phyloP scores from a whole-genome alignment of 2,113 vertebrate genomes.

The Dicrurus megarhynchus region DNA sequence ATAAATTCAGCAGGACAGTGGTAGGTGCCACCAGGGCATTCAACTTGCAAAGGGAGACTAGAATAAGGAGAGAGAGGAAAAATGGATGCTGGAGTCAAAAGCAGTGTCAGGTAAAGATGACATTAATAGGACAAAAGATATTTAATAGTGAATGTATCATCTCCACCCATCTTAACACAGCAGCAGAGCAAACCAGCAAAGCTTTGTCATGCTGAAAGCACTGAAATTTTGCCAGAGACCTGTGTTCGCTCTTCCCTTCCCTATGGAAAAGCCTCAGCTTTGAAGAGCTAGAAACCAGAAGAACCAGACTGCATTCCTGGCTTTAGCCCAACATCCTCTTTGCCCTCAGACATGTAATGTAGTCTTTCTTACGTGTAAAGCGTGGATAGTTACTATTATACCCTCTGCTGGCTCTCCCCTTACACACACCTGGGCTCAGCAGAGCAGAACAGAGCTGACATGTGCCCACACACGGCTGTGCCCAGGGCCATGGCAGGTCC shows the following conservation, averaged over 20 bases:
- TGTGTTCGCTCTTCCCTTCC: neutral
- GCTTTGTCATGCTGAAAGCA: neutral
- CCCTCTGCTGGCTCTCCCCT: neutral
- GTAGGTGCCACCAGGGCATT: neutral
- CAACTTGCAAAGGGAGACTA: neutral
- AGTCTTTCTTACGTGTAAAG: neutral
- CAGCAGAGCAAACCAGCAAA: neutral
- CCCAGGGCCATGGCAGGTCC: neutral
- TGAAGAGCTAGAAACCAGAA: neutral
- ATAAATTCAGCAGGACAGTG: neutral
- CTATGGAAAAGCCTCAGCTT: neutral
- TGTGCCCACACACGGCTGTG: accelerated
- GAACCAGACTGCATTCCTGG: neutral
- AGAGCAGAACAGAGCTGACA: neutral
- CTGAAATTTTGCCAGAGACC: neutral
- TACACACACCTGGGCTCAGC: neutral
- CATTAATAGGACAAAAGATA: neutral
- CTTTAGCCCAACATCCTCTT: neutral
- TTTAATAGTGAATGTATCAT: neutral
- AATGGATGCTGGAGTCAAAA: neutral
- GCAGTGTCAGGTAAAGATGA: neutral
- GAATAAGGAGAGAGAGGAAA: neutral
- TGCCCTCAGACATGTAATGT: neutral
- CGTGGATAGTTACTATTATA: neutral
- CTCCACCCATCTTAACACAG: neutral